phyloP scores from a whole-genome alignment of 2,888 invertebrate genomes.

The Coremacera marginata region DNA sequence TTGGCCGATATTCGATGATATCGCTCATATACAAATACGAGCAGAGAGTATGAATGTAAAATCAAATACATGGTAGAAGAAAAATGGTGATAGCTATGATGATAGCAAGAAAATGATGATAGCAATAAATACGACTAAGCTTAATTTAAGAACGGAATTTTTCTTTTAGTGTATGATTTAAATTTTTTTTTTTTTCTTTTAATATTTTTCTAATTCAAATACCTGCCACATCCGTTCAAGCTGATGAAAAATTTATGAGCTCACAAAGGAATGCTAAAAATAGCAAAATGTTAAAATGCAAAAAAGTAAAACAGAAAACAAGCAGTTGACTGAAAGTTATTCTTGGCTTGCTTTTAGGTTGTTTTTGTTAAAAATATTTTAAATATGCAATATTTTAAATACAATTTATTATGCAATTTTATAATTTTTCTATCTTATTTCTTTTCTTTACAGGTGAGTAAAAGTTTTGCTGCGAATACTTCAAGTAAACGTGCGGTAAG shows the following conservation, averaged over 20 bases:
- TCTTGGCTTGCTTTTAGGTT: background rate
- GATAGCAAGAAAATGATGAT: no score
- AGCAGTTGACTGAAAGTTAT: background rate
- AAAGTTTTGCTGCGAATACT: background rate
- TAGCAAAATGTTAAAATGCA: background rate
- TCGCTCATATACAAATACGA: no score
- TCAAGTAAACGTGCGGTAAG: constrained; percentile 2
- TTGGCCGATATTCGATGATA: no score
- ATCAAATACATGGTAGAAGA: no score
- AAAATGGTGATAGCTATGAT: no score
- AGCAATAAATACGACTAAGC: no score
- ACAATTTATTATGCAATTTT: constrained; percentile 2
- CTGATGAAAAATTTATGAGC: constrained; percentile 54
- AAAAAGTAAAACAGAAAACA: constrained; percentile 8
- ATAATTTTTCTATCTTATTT: constrained; percentile 29
- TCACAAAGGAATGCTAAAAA: constrained; percentile 46
- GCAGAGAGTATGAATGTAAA: no score
- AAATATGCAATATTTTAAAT: constrained; percentile 2
- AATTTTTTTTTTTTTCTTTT: background rate
- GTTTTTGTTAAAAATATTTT: background rate
- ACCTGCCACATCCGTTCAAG: constrained; percentile 50
- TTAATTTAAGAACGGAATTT: no score
- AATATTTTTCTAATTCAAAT: constrained; percentile 10
- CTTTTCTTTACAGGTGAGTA: constrained; percentile 57
- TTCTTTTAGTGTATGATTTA: no score